These are phyloP conservation scores for Mastacembelus armatus DNA, from an alignment of 2,797 vertebrate species.

Conservation along the genomic window DNA sequence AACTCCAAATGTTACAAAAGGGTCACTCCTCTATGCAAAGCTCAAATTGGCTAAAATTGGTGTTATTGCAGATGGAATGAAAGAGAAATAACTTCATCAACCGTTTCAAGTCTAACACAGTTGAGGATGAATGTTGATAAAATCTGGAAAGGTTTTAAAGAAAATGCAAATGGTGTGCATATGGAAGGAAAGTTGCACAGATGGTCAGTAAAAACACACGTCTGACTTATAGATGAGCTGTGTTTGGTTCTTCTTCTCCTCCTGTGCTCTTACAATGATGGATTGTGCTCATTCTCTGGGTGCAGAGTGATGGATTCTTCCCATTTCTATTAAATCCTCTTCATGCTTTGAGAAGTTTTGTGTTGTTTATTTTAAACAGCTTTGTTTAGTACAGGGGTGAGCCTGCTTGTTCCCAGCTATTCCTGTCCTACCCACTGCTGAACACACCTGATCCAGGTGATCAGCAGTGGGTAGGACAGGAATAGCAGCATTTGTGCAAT, in stretches of 20 bases:
- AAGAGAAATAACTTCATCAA: neutral
- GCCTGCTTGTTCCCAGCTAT: too few relatives aligned
- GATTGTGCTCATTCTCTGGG: conserved; percentile 20
- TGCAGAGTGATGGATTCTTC: conserved; percentile 41
- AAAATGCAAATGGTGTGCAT: neutral
- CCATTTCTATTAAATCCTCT: conserved; percentile 14
- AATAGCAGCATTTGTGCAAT: too few relatives aligned
- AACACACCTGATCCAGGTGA: too few relatives aligned
- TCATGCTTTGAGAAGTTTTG: conserved; percentile 15
- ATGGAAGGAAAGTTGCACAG: neutral
- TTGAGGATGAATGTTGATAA: neutral
- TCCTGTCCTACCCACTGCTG: too few relatives aligned
- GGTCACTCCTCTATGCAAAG: neutral
- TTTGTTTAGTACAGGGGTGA: too few relatives aligned
- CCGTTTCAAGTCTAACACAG: neutral
- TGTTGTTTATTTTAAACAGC: conserved; percentile 21
- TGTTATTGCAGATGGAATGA: neutral
- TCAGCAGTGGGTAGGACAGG: too few relatives aligned
- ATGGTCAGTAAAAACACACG: neutral
- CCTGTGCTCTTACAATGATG: conserved; percentile 37
- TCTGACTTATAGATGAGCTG: conserved; percentile 27
- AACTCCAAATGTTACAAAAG: neutral
- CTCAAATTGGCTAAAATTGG: neutral
- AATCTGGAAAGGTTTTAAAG: conserved; percentile 17
- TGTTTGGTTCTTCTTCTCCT: conserved; percentile 5